Evolutionary conservation across 2,113 vertebrate genomes (phyloP).

Genomic region (Eptatretus burgeri): DNA sequence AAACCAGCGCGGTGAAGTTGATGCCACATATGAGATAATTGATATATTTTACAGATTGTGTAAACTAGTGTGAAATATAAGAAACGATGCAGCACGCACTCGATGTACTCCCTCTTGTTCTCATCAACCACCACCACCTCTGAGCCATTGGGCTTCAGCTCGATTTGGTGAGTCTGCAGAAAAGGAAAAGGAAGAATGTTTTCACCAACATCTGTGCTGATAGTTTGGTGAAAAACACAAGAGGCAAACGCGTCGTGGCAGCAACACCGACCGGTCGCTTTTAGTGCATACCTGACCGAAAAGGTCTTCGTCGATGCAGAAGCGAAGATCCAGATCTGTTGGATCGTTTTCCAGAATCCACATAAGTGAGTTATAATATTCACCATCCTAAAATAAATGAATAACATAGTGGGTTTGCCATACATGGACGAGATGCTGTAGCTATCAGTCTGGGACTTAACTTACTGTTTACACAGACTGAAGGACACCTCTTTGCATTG

Average conservation of each 20-base stretch:
- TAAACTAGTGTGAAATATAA: no score
- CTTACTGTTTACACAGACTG: neutral
- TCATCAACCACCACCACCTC: conserved; percentile 61
- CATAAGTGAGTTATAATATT: conserved; percentile 74
- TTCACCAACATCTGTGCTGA: no score
- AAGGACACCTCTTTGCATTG: neutral
- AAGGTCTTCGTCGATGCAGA: conserved; percentile 74
- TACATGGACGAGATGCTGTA: neutral
- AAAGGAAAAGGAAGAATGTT: conserved; percentile 5
- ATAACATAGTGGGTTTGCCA: neutral
- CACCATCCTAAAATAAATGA: conserved; percentile 34
- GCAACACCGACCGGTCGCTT: no score
- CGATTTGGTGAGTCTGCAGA: conserved; percentile 68
- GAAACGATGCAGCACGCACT: conserved; percentile 27
- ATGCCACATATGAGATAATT: conserved; percentile 3
- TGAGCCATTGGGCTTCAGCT: conserved; percentile 42
- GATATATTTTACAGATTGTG: no score
- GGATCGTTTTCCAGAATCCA: conserved; percentile 98
- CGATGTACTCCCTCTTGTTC: conserved; percentile 89
- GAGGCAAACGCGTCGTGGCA: no score
- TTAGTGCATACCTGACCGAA: conserved; percentile 58
- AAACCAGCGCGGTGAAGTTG: conserved; percentile 9
- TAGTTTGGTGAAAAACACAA: no score
- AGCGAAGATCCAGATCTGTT: conserved; percentile 58
- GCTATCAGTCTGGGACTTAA: neutral